Base-by-base conservation (phyloP, 2,797 vertebrate genomes). In the Halcyon smyrnensis region DNA sequence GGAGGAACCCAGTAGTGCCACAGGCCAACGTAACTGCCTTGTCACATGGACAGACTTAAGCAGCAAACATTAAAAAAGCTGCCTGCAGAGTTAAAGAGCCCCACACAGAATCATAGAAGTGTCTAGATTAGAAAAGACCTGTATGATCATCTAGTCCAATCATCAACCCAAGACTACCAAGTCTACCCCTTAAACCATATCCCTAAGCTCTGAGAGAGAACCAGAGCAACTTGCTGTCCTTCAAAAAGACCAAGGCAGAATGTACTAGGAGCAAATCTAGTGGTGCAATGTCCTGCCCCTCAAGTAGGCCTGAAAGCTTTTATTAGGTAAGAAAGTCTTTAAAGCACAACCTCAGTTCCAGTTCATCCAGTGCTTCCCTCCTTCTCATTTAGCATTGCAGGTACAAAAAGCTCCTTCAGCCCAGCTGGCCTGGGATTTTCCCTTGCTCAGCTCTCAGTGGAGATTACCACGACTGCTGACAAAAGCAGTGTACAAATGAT, bases 371-470 rank as follows among this genome's bases (percentile, higher is more conserved):
- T 79, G 46, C 71, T 86, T 64, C 50, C 32, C 32, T 89, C 54
- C 39, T 17, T 60, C 23, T 20, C 1, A 3, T 74, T 80, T 43
- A 70, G 45, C 50, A 24, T 19, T 69, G 50, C 69, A 95, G 67
- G 77, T 60, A 77, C 27, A 43, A 81, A 84, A 84, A 56, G 36
- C 25, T 68, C 73, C 77, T 81, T 79, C 45, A 93, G 57, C 34
- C 37, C 77, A 81, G 41, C 53, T 83, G 62, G 60, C 32, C 63
- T 45, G 57, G 32, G 53, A 10, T 81, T 73, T 85, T 75, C 69
- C 41, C 63, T 79, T 64, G 59, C 68, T 94, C 74, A 88, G 70
- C 56, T 88, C 95, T 90, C 83, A 37, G 53, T 65, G 57, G 86
- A 85, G 68, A 67, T 8, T 30, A 28, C 39, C 23, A 34, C 8